Evolutionary conservation across 2,888 invertebrate species (phyloP).

Genomic region (Rambutsinella grinnellia): DNA sequence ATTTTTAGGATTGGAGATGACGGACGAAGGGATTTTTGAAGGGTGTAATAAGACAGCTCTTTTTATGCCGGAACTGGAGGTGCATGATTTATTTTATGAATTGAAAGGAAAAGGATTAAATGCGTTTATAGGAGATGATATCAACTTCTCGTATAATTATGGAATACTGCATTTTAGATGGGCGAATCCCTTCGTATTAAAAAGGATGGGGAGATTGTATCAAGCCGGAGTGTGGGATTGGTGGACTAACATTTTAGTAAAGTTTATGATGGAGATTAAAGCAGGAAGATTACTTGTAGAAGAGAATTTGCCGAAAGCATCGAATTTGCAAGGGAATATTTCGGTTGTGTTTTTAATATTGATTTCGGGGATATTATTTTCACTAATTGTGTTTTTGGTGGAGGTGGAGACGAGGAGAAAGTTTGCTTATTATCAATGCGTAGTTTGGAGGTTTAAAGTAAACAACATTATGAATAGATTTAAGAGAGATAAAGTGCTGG

Average conservation of each 20-base stretch:
- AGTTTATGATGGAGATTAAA: constrained; percentile 2
- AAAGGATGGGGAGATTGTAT: constrained; percentile 3
- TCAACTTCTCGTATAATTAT: background rate
- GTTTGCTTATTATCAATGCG: too few relatives aligned
- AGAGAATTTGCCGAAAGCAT: background rate
- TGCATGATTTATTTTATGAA: constrained; percentile 1
- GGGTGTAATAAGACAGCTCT: constrained; percentile 21
- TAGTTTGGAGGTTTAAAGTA: too few relatives aligned
- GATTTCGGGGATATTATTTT: background rate
- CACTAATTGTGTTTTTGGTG: constrained; percentile 1
- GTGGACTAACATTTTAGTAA: constrained; percentile 20
- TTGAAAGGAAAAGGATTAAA: constrained; percentile 7
- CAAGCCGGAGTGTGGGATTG: constrained; percentile 4
- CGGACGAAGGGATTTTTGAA: constrained; percentile 8
- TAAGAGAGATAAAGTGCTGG: too few relatives aligned
- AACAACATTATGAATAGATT: too few relatives aligned
- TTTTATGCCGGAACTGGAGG: constrained; percentile 14
- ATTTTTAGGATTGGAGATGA: background rate
- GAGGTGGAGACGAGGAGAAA: too few relatives aligned
- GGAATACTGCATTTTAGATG: constrained; percentile 7
- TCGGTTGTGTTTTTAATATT: constrained; percentile 16
- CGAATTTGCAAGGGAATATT: constrained; percentile 22
- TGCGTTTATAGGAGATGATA: constrained; percentile 8
- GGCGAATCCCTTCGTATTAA: constrained; percentile 3
- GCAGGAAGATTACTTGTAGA: background rate